These are phyloP conservation scores for Chironomus tentans DNA, from an alignment of 2,888 invertebrate genomes.

Conservation along the genomic window DNA sequence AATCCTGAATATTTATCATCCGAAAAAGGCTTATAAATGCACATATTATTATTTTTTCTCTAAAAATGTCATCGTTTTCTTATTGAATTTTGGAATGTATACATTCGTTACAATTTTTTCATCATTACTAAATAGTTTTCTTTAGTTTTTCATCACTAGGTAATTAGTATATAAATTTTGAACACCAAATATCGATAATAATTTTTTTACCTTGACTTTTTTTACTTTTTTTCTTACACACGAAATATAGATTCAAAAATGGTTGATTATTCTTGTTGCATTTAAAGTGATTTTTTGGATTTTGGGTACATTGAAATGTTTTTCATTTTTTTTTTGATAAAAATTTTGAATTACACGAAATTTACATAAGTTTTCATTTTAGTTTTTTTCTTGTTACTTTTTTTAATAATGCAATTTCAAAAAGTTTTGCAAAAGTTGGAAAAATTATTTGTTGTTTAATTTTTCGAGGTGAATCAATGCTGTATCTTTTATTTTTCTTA, in stretches of 20 bases:
- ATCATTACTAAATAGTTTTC: not conserved
- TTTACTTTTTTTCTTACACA: slow-evolving; percentile 13
- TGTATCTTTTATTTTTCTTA: not conserved
- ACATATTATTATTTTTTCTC: not conserved
- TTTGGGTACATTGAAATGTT: not conserved
- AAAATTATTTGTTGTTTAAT: not conserved
- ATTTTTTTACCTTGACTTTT: too few species aligned
- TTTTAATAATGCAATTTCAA: not conserved
- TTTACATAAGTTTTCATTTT: not conserved
- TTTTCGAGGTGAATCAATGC: not conserved
- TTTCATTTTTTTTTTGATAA: not conserved
- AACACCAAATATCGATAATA: slow-evolving; percentile 25
- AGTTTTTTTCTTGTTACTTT: too few species aligned
- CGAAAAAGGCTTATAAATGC: slow-evolving; percentile 14
- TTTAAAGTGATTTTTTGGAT: not conserved
- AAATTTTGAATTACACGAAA: slow-evolving; percentile 14
- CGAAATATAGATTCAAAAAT: slow-evolving; percentile 14
- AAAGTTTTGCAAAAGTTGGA: not conserved
- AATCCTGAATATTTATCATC: not conserved
- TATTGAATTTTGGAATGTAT: slow-evolving; percentile 6
- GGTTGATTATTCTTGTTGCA: not conserved
- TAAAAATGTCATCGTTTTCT: not conserved
- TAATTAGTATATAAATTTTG: slow-evolving; percentile 11
- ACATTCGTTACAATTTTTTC: not conserved
- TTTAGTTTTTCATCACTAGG: not conserved